Evolutionary conservation across 2,797 vertebrate species (phyloP), one percentile per base, ranked within the genome.

Genomic region (Sciurus carolinensis): DNA sequence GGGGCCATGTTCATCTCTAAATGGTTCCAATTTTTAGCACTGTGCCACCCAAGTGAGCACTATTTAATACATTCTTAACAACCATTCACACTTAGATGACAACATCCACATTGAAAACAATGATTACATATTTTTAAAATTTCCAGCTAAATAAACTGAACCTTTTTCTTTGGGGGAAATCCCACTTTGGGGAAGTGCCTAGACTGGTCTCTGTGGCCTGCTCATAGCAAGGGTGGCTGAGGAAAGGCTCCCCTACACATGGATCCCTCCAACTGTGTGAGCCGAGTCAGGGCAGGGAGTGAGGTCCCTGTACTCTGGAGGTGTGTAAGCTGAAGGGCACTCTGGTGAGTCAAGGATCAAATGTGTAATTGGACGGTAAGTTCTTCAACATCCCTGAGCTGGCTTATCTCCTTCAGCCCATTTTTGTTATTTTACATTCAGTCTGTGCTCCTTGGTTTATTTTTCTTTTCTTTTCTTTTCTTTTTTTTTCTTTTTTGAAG

Each of bases 1-100:
- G 59, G 59, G 59, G 17, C 59, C 59, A 62, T 10, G 59, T 57
- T 24, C 26, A 62, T 62, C 59, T 62, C 59, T 24, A 18, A 59
- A 59, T 59, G 57, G 54, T 20, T 22, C 54, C 20, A 24, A 10
- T 59, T 59, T 62, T 62, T 62, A 26, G 9, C 26, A 62, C 26
- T 4, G 8, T 26, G 59, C 59, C 26, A 24, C 59, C 9, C 2
- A 26, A 62, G 24, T 26, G 3, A 62, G 59, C 24, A 26, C 36
- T 84, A 84, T 28, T 54, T 79, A 28, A 81, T 57, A 80, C 54
- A 79, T 64, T 92, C 71, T 71, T 84, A 95, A 84, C 20, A 30
- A 69, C 52, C 50, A 72, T 52, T 20, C 39, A 67, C 80, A 82
- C 95, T 66, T 91, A 79, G 52, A 73, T 77, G 79, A 87, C 14